Evolutionary conservation across 2,797 vertebrate genomes (phyloP).

Genomic region (Orestias chungarensis): DNA sequence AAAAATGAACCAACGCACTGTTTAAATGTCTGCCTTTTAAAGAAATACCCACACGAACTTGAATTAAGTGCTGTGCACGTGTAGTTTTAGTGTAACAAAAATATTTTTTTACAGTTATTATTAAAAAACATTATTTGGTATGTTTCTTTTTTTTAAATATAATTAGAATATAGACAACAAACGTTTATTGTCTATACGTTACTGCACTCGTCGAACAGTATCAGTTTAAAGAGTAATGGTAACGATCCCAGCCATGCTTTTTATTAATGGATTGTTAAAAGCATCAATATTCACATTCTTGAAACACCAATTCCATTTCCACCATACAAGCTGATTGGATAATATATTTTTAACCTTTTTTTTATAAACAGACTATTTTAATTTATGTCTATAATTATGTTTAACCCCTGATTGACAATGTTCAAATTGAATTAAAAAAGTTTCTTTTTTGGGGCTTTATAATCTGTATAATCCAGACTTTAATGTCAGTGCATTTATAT

Average conservation of each 20-base stretch:
- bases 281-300: neutral
- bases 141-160: neutral
- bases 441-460: too few relatives aligned
- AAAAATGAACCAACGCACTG: conserved; percentile 48
- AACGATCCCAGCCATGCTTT: neutral
- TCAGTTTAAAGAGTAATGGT: neutral
- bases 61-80: neutral
- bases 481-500: neutral
- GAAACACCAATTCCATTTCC: neutral
- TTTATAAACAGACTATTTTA: too few relatives aligned
- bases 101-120: neutral
- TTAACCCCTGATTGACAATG: too few relatives aligned
- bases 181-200: neutral
- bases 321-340: neutral
- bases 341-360: neutral
- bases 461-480: too few relatives aligned
- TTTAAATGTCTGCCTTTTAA: conserved; percentile 4
- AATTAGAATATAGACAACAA: too few relatives aligned
- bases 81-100: neutral
- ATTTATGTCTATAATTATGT: too few relatives aligned
- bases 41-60: neutral
- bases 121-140: neutral
- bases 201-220: neutral
- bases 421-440: neutral
- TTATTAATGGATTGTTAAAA: neutral